These are phyloP conservation scores for Labeo catla DNA, from an alignment of 2,113 vertebrate genomes.

Conservation along the genomic window DNA sequence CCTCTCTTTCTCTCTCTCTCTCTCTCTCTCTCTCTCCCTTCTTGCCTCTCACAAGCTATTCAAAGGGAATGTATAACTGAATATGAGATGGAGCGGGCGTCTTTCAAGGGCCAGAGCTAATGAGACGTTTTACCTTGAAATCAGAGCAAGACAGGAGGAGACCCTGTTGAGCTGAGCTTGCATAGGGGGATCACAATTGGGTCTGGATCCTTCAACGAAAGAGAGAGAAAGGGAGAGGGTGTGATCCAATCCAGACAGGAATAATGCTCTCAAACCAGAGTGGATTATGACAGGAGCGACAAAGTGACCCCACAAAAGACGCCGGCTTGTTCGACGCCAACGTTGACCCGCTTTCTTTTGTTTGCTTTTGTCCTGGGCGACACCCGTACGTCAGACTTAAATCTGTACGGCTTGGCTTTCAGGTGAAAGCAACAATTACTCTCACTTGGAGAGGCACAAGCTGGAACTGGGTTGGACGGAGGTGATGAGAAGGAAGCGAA, in stretches of 20 bases:
- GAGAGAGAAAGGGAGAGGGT: conserved; percentile 61
- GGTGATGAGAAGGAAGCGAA: conserved; percentile 57
- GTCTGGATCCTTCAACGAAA: conserved; percentile 59
- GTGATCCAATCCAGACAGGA: conserved; percentile 59
- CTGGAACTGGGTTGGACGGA: conserved; percentile 50
- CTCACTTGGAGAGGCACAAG: conserved; percentile 52
- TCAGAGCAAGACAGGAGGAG: conserved; percentile 64
- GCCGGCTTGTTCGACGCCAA: conserved; percentile 62
- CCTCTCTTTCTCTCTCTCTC: conserved; percentile 57
- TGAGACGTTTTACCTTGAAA: conserved; percentile 82
- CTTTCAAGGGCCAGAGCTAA: conserved; percentile 78
- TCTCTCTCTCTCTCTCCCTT: conserved; percentile 56
- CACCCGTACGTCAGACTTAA: conserved; percentile 62
- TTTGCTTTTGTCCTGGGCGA: conserved; percentile 25
- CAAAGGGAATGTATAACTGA: conserved; percentile 82
- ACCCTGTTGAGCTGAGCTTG: conserved; percentile 68
- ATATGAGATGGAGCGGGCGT: conserved; percentile 76
- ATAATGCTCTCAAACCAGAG: conserved; percentile 52
- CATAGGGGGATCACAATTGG: conserved; percentile 63
- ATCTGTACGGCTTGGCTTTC: conserved; percentile 55
- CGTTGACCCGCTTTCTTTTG: conserved; percentile 59
- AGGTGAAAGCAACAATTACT: conserved; percentile 68
- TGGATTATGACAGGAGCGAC: conserved; percentile 58
- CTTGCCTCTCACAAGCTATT: conserved; percentile 71
- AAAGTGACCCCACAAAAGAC: conserved; percentile 58